Percentiles rank a stretch among this genome's conserved stretches.
Conservation (phyloP, 2,797 vertebrate genomes). For the Nothura maculosa region DNA sequence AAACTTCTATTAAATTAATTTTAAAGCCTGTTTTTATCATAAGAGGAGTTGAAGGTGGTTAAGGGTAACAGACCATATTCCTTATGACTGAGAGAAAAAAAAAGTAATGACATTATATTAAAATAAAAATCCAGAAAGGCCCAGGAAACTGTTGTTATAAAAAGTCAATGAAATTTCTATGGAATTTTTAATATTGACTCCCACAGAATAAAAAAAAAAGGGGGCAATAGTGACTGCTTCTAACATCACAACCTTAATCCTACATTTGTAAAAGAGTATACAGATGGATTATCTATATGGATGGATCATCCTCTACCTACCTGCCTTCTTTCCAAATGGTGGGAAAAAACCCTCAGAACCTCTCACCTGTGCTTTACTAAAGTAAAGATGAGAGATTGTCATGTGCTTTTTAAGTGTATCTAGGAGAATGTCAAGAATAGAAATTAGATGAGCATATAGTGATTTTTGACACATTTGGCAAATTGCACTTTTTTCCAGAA, state of each 20-base stretch:
- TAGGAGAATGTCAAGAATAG: background rate
- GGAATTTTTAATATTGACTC: background rate
- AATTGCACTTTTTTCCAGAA: background rate
- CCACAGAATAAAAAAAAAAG: background rate
- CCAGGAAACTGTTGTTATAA: background rate
- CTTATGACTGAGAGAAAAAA: background rate
- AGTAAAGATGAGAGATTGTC: background rate
- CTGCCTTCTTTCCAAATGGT: background rate
- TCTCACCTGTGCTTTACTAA: background rate
- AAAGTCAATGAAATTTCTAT: background rate
- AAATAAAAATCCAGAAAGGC: background rate
- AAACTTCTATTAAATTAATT: background rate
- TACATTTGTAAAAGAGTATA: background rate
- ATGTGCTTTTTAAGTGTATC: background rate
- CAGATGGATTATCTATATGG: background rate
- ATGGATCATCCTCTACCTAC: background rate
- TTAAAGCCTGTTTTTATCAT: background rate
- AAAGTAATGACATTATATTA: background rate
- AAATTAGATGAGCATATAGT: background rate
- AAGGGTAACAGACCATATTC: background rate
- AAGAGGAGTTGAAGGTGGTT: background rate
- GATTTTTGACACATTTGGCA: conserved; percentile 9
- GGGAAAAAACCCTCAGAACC: background rate
- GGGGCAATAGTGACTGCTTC: background rate
- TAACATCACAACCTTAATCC: background rate